Evolutionary conservation across 2,888 invertebrate genomes (phyloP).

Genomic region (Andrena bucephala): DNA sequence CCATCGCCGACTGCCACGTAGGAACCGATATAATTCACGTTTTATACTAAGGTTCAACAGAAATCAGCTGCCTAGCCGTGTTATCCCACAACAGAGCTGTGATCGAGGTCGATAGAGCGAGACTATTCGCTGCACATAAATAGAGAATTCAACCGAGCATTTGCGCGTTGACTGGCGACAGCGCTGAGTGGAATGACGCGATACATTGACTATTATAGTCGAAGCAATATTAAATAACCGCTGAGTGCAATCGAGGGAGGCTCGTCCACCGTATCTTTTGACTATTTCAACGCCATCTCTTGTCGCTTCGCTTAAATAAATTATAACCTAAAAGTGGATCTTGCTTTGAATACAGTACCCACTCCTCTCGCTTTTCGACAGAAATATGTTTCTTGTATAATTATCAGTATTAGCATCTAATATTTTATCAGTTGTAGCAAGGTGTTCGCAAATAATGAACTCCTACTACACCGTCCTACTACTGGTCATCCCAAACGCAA

Average conservation of each 20-base stretch:
- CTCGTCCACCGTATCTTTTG: neutral
- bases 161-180: neutral
- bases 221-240: neutral
- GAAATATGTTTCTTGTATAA: neutral
- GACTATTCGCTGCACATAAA: neutral
- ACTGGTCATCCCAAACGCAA: neutral
- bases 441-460: neutral
- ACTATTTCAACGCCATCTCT: neutral
- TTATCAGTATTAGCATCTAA: neutral
- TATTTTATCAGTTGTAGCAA: neutral
- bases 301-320: slow-evolving; percentile 1
- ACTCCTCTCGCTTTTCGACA: neutral
- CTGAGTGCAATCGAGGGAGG: neutral
- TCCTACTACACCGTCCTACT: neutral
- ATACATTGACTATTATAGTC: neutral
- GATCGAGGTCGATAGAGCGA: neutral
- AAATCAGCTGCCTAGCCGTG: neutral
- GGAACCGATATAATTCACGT: slow-evolving; percentile 45
- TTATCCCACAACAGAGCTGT: neutral
- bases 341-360: neutral
- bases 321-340: neutral
- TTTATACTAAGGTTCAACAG: slow-evolving; percentile 34
- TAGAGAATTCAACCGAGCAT: neutral
- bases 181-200: neutral
- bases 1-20: slow-evolving; percentile 29